Evolutionary conservation across 1,140 invertebrate genomes (phyloP).

Genomic region (Chironomus striatipennis): DNA sequence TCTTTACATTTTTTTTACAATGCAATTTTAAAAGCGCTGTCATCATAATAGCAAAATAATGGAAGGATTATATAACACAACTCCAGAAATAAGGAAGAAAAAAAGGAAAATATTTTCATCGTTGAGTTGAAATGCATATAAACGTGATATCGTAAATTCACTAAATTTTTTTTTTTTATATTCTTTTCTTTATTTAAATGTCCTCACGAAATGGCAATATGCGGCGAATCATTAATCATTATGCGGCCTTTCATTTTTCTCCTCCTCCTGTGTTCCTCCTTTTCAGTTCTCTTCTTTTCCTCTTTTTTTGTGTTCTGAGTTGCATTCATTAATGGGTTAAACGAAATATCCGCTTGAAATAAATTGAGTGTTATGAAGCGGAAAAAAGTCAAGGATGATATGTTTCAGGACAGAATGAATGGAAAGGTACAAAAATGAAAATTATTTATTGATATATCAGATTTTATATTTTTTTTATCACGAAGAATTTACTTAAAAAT

Average conservation of each 20-base stretch:
- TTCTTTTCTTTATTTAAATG: neutral
- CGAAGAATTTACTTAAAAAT: neutral
- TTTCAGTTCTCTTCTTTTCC: neutral
- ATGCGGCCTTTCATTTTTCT: neutral
- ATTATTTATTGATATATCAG: neutral
- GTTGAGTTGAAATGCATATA: slow-evolving; percentile 1
- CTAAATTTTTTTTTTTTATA: neutral
- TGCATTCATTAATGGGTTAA: slow-evolving; percentile 8
- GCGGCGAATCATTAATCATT: slow-evolving; percentile 7
- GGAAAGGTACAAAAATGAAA: neutral
- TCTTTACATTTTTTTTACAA: neutral
- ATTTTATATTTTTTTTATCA: neutral
- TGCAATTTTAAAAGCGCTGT: neutral
- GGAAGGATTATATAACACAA: neutral
- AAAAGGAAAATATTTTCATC: neutral
- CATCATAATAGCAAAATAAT: slow-evolving; percentile 2
- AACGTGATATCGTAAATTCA: slow-evolving; percentile 6
- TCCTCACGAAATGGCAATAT: slow-evolving; percentile 7
- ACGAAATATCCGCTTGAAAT: neutral
- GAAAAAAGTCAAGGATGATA: neutral
- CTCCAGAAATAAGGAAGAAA: neutral
- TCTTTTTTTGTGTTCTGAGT: neutral
- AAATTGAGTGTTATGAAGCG: slow-evolving; percentile 12
- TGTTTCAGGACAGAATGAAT: neutral
- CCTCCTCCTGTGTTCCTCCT: neutral